Evolutionary conservation across 2,888 invertebrate species (phyloP).

Genomic region (Caenorhabditis angaria): DNA sequence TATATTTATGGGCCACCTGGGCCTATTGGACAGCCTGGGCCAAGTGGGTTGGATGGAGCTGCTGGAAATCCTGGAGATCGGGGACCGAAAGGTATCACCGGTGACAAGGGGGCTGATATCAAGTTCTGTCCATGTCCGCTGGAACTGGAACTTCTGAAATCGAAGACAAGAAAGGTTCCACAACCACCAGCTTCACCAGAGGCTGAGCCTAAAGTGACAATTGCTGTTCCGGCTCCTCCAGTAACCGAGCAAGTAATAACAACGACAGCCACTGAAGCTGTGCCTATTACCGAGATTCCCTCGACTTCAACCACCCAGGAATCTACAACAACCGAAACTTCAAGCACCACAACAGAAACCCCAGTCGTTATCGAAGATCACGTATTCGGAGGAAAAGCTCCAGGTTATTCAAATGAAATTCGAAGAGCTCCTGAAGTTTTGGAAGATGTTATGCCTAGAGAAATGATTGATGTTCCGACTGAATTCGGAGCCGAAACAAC

Average conservation of each 20-base stretch:
- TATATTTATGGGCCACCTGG: constrained; percentile 70
- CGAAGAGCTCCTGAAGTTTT: neutral
- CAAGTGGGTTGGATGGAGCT: constrained; percentile 68
- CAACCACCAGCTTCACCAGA: constrained; percentile 1
- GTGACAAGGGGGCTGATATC: constrained; percentile 68
- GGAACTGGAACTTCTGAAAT: constrained; percentile 53
- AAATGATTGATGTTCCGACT: constrained; percentile 30
- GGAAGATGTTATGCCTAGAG: neutral
- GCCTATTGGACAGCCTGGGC: constrained; percentile 64
- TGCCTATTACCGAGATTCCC: neutral
- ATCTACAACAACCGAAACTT: constrained; percentile 15
- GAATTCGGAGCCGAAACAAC: constrained; percentile 22
- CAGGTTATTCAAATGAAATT: neutral
- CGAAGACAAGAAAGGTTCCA: constrained; percentile 23
- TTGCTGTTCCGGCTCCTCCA: constrained; percentile 14
- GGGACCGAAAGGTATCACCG: constrained; percentile 52
- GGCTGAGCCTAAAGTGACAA: neutral
- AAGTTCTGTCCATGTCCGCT: constrained; percentile 69
- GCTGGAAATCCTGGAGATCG: constrained; percentile 61
- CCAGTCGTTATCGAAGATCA: neutral
- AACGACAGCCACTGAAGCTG: constrained; percentile 11
- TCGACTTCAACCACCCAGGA: constrained; percentile 8
- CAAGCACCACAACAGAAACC: constrained; percentile 2
- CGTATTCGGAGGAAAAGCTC: constrained; percentile 14
- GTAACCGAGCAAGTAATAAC: constrained; percentile 1